Conservation (phyloP, 2,113 vertebrate species). For the Cyprinodon brontotheroides region DNA sequence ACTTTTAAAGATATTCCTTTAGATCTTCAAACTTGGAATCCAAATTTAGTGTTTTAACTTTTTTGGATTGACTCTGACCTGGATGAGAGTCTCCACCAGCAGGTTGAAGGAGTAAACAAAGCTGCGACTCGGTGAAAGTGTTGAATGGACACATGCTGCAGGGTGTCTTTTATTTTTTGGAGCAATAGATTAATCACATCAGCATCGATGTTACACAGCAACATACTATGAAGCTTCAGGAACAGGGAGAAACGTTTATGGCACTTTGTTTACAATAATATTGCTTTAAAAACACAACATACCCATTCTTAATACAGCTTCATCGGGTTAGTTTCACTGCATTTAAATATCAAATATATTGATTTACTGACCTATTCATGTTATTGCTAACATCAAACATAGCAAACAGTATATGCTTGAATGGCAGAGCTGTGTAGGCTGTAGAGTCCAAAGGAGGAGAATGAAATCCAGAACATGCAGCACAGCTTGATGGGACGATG, state of each 20-base stretch:
- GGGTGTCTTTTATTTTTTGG: slow-evolving; percentile 69
- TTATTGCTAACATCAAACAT: slow-evolving; percentile 80
- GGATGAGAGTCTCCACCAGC: too few species aligned
- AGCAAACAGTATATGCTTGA: slow-evolving; percentile 60
- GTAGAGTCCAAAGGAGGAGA: slow-evolving; percentile 64
- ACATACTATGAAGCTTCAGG: slow-evolving; percentile 59
- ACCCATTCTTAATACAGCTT: slow-evolving; percentile 47
- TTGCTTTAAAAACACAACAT: slow-evolving; percentile 75
- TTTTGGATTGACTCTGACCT: too few species aligned
- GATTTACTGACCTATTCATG: slow-evolving; percentile 73
- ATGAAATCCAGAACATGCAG: slow-evolving; percentile 72
- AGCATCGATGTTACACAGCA: slow-evolving; percentile 72
- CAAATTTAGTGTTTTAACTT: too few species aligned
- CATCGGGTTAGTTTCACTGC: slow-evolving; percentile 56
- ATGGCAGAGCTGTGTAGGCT: slow-evolving; percentile 55
- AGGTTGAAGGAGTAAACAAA: too few species aligned
- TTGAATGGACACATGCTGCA: slow-evolving; percentile 61
- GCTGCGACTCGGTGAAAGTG: slow-evolving; percentile 4
- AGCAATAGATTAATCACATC: slow-evolving; percentile 65
- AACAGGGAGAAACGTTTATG: slow-evolving; percentile 49
- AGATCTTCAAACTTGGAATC: too few species aligned
- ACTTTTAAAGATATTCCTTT: too few species aligned
- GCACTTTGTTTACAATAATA: slow-evolving; percentile 70
- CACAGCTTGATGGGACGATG: background rate
- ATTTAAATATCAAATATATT: slow-evolving; percentile 81